Conservation (phyloP, 2,113 vertebrate genomes). For the Rhizomys pruinosus region DNA sequence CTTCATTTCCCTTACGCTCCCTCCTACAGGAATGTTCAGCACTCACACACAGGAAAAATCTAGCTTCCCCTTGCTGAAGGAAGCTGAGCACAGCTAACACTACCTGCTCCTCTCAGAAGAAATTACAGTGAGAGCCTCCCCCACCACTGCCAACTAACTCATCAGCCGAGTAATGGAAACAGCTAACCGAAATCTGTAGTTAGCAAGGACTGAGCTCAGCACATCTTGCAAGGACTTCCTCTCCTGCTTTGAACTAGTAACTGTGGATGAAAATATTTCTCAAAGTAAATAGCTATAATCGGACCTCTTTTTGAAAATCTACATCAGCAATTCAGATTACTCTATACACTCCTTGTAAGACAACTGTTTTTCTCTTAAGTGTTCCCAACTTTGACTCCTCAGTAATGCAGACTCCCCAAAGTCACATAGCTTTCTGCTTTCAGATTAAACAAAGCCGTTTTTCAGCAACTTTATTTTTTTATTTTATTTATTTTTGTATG, state of each 20-base stretch:
- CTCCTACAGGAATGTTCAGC: not conserved
- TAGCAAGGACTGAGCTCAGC: not conserved
- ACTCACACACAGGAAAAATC: not conserved
- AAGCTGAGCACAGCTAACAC: not conserved
- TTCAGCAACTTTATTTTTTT: not conserved
- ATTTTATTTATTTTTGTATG: too few relatives aligned
- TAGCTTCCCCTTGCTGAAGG: not conserved
- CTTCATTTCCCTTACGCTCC: too few relatives aligned
- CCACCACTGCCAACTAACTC: not conserved
- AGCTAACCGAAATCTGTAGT: not conserved
- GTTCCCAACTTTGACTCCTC: conserved; percentile 11
- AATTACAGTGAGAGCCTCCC: not conserved
- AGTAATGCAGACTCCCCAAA: not conserved
- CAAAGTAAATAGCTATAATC: not conserved
- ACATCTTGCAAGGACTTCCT: not conserved
- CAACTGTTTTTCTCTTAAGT: conserved; percentile 45
- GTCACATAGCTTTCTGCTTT: not conserved
- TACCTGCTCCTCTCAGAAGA: not conserved
- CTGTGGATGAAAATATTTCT: conserved; percentile 45
- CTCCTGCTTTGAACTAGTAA: conserved; percentile 41
- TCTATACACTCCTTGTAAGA: not conserved
- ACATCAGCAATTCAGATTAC: conserved; percentile 57
- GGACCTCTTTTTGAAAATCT: conserved; percentile 64
- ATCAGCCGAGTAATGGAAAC: not conserved
- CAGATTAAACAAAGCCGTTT: not conserved